Evolutionary conservation across 2,113 vertebrate genomes (phyloP), one percentile per base, ranked within the genome.

Genomic region (Marmota flaviventris): DNA sequence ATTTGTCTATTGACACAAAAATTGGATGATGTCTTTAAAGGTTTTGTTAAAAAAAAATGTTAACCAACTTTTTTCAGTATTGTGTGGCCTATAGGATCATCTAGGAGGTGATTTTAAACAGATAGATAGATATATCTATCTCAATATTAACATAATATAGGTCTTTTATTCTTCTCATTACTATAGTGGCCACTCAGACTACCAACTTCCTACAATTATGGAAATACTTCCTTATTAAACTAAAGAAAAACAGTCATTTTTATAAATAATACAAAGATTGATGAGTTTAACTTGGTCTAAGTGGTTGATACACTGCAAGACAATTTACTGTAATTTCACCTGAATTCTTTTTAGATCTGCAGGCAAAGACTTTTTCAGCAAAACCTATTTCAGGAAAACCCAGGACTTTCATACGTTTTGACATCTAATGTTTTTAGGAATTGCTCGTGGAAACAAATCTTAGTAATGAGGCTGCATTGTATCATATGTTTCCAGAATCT

Each of bases 351-450:
- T 85, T 78, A 97, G 78, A 97, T 94, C 34, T 79, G 1, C 12
- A 95, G 91, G 96, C 81, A 97, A 98, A 98, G 34, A 95, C 56
- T 97, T 97, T 45, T 94, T 91, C 29, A 73, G 8, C 4, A 25
- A 79, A 61, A 89, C 67, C 92, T 86, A 85, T 96, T 89, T 83
- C 77, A 96, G 88, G 97, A 94, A 91, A 96, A 92, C 63, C 27
- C 6, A 96, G 97, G 18, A 16, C 56, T 98, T 97, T 97, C 69
- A 89, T 81, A 73, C 91, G 85, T 98, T 75, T 85, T 94, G 77
- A 97, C 96, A 76, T 97, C 93, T 97, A 97, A 97, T 93, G 94
- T 91, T 93, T 97, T 97, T 86, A 98, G 93, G 97, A 97, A 98
- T 91, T 98, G 58, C 72, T 97, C 48, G 81, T 93, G 8, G 20